A percentile compares a stretch with the other conserved stretches of the same genome.
Conservation (phyloP, 2,888 invertebrate species). For the Erebia aethiops region DNA sequence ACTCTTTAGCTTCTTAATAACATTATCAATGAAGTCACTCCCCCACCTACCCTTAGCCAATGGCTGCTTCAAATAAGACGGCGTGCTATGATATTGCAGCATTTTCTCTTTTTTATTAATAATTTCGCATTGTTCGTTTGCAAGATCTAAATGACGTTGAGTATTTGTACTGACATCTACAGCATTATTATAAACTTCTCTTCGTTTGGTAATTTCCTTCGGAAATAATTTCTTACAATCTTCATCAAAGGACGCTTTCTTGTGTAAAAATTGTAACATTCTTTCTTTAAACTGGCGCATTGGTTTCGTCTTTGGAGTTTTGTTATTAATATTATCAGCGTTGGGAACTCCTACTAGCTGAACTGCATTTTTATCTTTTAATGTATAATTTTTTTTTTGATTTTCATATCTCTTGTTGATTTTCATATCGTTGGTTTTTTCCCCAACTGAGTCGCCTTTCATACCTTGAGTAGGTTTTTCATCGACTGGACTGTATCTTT, state of each 20-base stretch:
- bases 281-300: constrained; percentile 59
- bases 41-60: constrained; percentile 65
- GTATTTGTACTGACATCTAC: constrained; percentile 26
- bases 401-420: neutral
- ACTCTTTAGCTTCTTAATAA: constrained; percentile 64
- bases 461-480: neutral
- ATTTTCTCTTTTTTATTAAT: constrained; percentile 9
- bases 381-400: neutral
- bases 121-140: constrained; percentile 1
- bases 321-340: constrained; percentile 2
- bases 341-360: neutral
- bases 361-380: neutral
- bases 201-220: constrained; percentile 1
- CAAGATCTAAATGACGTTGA: neutral
- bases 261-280: constrained; percentile 61
- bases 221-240: constrained; percentile 27
- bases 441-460: neutral
- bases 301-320: constrained; percentile 47
- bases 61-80: constrained; percentile 41
- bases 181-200: constrained; percentile 5
- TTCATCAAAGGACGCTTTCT: constrained; percentile 48
- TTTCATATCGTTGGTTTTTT: neutral
- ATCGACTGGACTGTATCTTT: neutral
- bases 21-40: constrained; percentile 70
- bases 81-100: neutral